Evolutionary conservation across 1,140 invertebrate genomes (phyloP).

Genomic region (Orius laevigatus): DNA sequence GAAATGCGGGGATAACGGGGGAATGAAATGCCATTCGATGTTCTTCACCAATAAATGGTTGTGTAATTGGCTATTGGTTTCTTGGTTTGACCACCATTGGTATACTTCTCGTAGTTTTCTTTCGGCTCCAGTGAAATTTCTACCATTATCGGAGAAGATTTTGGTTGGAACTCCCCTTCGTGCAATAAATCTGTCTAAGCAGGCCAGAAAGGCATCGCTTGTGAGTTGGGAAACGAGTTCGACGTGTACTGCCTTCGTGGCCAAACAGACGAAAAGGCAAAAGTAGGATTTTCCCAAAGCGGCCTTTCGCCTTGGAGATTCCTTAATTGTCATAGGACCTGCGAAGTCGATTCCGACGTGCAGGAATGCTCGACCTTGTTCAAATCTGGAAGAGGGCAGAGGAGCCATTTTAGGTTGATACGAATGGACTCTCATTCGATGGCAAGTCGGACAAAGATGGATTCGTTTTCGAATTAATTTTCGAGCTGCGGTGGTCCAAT

Average conservation of each 20-base stretch:
- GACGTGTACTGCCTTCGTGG: slow-evolving; percentile 21
- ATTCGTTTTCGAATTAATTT: slow-evolving; percentile 15
- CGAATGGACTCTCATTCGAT: not conserved
- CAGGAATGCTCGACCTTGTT: slow-evolving; percentile 10
- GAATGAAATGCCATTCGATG: slow-evolving; percentile 17
- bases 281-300: slow-evolving; percentile 22
- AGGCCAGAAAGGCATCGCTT: slow-evolving; percentile 18
- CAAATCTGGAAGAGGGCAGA: slow-evolving; percentile 16
- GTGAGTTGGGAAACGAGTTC: slow-evolving; percentile 20
- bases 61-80: not conserved
- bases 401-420: slow-evolving; percentile 19
- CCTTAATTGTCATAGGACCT: slow-evolving; percentile 15
- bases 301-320: slow-evolving; percentile 14
- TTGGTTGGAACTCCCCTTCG: slow-evolving; percentile 13
- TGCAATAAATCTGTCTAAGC: slow-evolving; percentile 19
- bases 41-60: not conserved
- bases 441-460: slow-evolving; percentile 23
- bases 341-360: slow-evolving; percentile 20
- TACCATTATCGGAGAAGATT: slow-evolving; percentile 23
- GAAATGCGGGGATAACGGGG: slow-evolving; percentile 23
- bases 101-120: slow-evolving; percentile 1
- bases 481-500: slow-evolving; percentile 23
- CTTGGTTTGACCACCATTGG: not conserved
- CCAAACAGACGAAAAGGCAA: slow-evolving; percentile 21
- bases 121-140: slow-evolving; percentile 20